These are phyloP conservation scores for Helobdella robusta DNA, from an alignment of 2,888 invertebrate species.

Conservation along the genomic window DNA sequence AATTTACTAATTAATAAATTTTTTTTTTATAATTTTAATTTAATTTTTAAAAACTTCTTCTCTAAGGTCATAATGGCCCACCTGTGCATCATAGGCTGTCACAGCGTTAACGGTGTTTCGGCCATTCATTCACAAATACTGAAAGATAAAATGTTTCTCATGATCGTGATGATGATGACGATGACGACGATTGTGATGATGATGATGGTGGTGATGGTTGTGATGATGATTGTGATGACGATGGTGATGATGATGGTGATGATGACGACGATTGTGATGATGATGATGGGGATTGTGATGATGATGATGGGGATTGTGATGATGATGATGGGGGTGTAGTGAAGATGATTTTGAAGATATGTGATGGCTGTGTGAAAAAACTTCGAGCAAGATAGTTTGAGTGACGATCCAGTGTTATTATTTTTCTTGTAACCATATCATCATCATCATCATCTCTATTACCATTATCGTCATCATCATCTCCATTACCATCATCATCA, in stretches of 20 bases:
- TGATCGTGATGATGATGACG: neutral
- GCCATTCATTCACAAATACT: slow-evolving; percentile 92
- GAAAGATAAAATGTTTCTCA: slow-evolving; percentile 68
- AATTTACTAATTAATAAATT: no score
- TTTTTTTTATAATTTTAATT: neutral
- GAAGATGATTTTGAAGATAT: neutral
- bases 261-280: slow-evolving; percentile 10
- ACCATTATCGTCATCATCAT: no score
- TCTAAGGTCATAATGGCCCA: slow-evolving; percentile 87
- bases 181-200: neutral
- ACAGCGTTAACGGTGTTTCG: slow-evolving; percentile 94
- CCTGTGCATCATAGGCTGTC: slow-evolving; percentile 85
- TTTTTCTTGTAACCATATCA: no score
- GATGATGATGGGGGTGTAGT: slow-evolving; percentile 1
- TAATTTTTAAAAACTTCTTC: neutral
- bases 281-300: neutral
- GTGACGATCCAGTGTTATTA: no score
- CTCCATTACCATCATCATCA: no score
- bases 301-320: neutral
- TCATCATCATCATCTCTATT: no score
- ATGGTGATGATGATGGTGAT: neutral
- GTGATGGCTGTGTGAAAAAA: no score
- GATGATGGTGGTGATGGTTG: neutral
- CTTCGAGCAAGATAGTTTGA: no score
- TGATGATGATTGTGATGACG: no score